Conservation (phyloP, 2,113 vertebrate genomes). For the Pycnonotus jocosus region DNA sequence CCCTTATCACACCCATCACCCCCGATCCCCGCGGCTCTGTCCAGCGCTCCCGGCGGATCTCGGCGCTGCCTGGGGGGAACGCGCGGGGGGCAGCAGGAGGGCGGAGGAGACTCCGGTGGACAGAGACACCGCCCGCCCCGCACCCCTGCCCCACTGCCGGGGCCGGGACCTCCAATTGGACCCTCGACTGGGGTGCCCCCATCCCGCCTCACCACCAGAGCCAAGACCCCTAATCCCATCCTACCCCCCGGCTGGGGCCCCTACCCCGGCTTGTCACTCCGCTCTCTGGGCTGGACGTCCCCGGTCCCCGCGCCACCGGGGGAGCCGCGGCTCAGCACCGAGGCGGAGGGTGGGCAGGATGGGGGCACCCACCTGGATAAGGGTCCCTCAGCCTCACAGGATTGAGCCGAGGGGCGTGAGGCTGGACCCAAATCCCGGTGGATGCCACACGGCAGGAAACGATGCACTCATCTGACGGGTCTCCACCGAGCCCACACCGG, state of each 20-base stretch:
- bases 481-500: neutral
- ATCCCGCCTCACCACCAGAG: neutral
- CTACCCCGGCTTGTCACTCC: neutral
- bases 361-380: too few relatives aligned
- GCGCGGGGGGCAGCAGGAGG: neutral
- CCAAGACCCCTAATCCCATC: too few relatives aligned
- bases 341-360: neutral
- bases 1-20: neutral
- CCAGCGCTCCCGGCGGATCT: neutral
- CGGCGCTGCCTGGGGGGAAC: neutral
- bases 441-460: neutral
- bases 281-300: neutral
- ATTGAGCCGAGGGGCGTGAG: rapidly evolving
- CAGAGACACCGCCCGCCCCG: neutral
- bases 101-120: neutral
- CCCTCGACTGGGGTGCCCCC: neutral
- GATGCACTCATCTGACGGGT: neutral
- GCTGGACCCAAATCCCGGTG: too few relatives aligned
- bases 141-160: neutral
- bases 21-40: neutral
- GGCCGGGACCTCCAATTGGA: neutral
- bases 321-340: neutral
- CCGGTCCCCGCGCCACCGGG: neutral
- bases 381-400: neutral
- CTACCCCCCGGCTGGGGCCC: neutral